phyloP scores from a whole-genome alignment of 2,113 vertebrate species.

The Loxodonta africana region DNA sequence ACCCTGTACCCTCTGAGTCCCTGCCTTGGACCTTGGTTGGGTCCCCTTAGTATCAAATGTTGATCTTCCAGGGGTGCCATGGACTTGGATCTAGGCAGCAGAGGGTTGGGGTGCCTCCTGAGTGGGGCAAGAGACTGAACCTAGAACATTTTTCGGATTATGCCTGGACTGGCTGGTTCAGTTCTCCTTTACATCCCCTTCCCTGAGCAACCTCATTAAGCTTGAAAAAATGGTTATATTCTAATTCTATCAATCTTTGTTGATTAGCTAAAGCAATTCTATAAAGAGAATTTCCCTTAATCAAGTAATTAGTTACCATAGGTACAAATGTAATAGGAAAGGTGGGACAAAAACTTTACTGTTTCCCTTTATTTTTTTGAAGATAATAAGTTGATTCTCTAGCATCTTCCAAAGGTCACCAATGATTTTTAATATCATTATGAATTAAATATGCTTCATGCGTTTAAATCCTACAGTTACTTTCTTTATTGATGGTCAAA shows the following conservation, averaged over 20 bases:
- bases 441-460: neutral
- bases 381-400: neutral
- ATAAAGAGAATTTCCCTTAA: neutral
- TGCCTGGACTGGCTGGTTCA: neutral
- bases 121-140: neutral
- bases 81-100: neutral
- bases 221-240: neutral
- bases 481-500: neutral
- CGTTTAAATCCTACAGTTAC: neutral
- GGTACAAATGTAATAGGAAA: neutral
- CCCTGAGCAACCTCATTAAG: neutral
- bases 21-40: neutral
- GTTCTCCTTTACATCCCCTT: neutral
- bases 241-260: neutral
- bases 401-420: neutral
- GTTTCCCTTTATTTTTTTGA: neutral
- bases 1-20: neutral
- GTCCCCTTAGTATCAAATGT: neutral
- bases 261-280: slow-evolving; percentile 2
- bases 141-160: neutral
- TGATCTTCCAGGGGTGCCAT: neutral
- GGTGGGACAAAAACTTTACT: neutral
- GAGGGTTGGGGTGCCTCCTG: no score
- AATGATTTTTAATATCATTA: neutral
- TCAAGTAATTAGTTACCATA: neutral